A percentile compares a stretch with the other conserved stretches of the same genome.
phyloP scores from a whole-genome alignment of 2,888 invertebrate genomes.

The Leptopilina drosophilae region DNA sequence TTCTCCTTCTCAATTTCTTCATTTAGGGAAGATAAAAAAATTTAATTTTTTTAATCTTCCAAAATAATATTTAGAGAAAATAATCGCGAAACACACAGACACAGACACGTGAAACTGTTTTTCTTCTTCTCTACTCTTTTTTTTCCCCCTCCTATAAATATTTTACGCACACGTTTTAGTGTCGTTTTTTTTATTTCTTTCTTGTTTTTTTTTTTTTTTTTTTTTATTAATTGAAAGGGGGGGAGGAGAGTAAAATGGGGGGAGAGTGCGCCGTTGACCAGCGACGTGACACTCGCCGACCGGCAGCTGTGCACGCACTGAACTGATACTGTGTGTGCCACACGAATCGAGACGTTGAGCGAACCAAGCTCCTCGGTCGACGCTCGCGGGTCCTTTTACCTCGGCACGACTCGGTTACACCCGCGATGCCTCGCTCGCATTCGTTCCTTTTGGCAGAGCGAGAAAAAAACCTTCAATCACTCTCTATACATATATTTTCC shows the following conservation, averaged over 20 bases:
- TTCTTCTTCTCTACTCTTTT: too few species aligned
- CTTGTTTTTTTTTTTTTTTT: too few species aligned
- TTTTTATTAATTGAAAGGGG: conserved; percentile 32
- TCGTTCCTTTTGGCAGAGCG: neutral
- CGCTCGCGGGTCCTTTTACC: conserved; percentile 41
- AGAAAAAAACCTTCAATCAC: neutral
- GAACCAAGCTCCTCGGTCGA: conserved; percentile 36
- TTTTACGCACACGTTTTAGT: conserved; percentile 16
- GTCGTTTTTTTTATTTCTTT: too few species aligned
- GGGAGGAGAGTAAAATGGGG: conserved; percentile 29
- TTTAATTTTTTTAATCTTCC: too few species aligned
- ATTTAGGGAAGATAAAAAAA: too few species aligned
- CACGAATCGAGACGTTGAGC: conserved; percentile 34
- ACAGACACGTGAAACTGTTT: too few species aligned
- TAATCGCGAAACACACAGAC: too few species aligned
- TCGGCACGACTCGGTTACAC: conserved; percentile 22
- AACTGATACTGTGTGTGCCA: conserved; percentile 44
- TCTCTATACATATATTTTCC: too few species aligned
- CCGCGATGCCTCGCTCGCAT: conserved; percentile 20
- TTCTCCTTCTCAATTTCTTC: neutral
- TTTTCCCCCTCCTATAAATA: too few species aligned
- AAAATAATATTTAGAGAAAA: too few species aligned
- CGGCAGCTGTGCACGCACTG: conserved; percentile 74
- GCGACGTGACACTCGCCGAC: conserved; percentile 69
- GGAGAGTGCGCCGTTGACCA: conserved; percentile 43